Conservation (phyloP, 2,797 vertebrate species). For the Anableps anableps region DNA sequence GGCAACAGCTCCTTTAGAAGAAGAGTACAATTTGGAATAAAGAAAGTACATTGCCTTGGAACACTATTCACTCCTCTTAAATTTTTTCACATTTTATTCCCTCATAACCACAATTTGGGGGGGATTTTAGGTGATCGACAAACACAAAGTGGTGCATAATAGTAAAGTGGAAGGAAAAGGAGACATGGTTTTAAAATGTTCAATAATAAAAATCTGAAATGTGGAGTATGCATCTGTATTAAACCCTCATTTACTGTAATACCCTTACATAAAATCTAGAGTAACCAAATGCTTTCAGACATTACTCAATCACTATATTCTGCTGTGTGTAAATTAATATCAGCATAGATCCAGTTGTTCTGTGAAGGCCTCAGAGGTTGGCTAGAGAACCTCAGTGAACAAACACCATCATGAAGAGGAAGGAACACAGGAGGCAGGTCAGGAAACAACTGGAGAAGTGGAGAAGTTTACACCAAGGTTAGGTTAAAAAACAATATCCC, state of each 20-base stretch:
- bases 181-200: neutral
- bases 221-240: neutral
- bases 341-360: too few relatives aligned
- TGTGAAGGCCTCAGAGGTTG: too few relatives aligned
- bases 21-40: neutral
- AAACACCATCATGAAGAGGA: too few relatives aligned
- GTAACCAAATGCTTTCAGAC: neutral
- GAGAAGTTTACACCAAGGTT: too few relatives aligned
- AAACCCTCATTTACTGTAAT: neutral
- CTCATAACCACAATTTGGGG: neutral
- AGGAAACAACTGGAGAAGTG: too few relatives aligned
- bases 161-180: neutral
- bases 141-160: neutral
- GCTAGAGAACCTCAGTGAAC: too few relatives aligned
- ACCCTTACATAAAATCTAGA: neutral
- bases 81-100: neutral
- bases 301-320: neutral
- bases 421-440: too few relatives aligned
- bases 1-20: conserved; percentile 7
- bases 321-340: neutral
- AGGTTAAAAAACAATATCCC: too few relatives aligned
- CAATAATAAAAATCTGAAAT: neutral
- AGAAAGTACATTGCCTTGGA: neutral
- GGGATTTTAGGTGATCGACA: neutral
- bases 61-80: neutral